Conservation (phyloP, 2,797 vertebrate species). For the Eidolon dupreanum region DNA sequence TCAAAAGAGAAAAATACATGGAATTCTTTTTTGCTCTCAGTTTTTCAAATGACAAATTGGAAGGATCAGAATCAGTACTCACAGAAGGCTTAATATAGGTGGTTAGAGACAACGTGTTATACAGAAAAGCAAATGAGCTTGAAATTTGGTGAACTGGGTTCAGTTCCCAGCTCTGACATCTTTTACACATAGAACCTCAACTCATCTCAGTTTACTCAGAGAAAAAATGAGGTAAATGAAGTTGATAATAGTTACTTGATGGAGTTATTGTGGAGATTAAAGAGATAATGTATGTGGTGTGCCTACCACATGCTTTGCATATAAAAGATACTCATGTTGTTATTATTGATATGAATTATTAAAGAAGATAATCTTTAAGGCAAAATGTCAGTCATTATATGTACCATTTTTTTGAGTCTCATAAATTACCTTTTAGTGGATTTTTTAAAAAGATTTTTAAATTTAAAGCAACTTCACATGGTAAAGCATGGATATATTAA, state of each 20-base stretch:
- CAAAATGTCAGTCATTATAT: background rate
- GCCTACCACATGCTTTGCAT: background rate
- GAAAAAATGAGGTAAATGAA: background rate
- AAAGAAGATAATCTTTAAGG: background rate
- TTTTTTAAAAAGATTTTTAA: background rate
- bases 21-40: background rate
- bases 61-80: background rate
- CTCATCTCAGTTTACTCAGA: background rate
- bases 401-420: background rate
- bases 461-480: background rate
- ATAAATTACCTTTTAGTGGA: background rate
- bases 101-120: background rate
- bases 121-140: background rate
- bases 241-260: background rate
- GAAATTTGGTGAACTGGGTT: background rate
- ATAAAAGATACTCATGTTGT: background rate
- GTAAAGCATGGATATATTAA: background rate
- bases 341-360: background rate
- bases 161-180: background rate
- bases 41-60: background rate
- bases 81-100: background rate
- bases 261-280: background rate
- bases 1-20: background rate
- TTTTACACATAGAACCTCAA: background rate
- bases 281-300: background rate